A percentile compares a stretch with the other conserved stretches of the same genome.
Evolutionary conservation across 2,797 vertebrate genomes (phyloP).

Genomic region (Acanthurus lineatus): DNA sequence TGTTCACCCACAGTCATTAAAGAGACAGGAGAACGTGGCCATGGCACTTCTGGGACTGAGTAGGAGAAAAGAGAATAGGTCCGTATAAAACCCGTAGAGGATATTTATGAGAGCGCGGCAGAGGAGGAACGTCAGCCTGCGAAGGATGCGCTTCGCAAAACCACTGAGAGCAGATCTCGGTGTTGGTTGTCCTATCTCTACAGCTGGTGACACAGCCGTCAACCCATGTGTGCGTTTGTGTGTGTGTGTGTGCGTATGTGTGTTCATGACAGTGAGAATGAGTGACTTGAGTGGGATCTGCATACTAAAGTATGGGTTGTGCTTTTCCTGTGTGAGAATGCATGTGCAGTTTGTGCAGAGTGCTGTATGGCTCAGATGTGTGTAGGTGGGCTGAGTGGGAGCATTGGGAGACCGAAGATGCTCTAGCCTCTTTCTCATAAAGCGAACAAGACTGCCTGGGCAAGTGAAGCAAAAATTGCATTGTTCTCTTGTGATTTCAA

Average conservation of each 20-base stretch:
- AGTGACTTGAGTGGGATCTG: constrained; percentile 65
- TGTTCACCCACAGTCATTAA: constrained; percentile 81
- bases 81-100: constrained; percentile 67
- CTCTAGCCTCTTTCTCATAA: constrained; percentile 75
- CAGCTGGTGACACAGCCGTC: constrained; percentile 76
- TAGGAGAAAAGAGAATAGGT: constrained; percentile 74
- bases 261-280: constrained; percentile 29
- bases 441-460: constrained; percentile 66
- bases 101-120: constrained; percentile 64
- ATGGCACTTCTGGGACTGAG: constrained; percentile 73
- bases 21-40: constrained; percentile 74
- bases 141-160: constrained; percentile 73
- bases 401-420: constrained; percentile 79
- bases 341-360: constrained; percentile 73
- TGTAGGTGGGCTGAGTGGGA: constrained; percentile 83
- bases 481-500: constrained; percentile 50
- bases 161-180: constrained; percentile 69
- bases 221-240: constrained; percentile 1
- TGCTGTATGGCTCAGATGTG: constrained; percentile 81
- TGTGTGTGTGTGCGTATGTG: constrained; percentile 1
- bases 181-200: constrained; percentile 65
- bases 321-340: constrained; percentile 71
- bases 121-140: constrained; percentile 67
- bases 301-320: constrained; percentile 54
- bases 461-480: constrained; percentile 54